Percentiles rank a stretch among this genome's conserved stretches.
phyloP scores from a whole-genome alignment of 2,113 vertebrate species.

The Chlorodrepanis virens region DNA sequence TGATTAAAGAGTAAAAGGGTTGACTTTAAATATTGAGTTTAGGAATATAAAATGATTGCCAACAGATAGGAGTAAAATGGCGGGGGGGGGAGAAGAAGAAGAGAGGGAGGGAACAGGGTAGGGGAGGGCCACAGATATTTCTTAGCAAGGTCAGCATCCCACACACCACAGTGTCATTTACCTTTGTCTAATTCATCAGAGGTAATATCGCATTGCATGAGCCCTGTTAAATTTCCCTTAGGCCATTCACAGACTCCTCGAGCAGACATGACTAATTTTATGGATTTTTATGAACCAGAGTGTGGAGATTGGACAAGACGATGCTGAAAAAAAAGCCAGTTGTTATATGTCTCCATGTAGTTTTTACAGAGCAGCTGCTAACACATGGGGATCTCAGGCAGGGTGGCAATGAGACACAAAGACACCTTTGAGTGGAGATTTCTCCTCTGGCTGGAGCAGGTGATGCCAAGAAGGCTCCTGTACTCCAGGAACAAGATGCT shows the following conservation, averaged over 20 bases:
- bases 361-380: neutral
- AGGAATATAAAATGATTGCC: neutral
- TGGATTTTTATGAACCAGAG: neutral
- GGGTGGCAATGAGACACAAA: neutral
- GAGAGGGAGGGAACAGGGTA: neutral
- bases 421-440: neutral
- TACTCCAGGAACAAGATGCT: neutral
- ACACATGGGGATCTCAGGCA: neutral
- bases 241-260: neutral
- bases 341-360: rapidly evolving
- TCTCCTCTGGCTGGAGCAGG: neutral
- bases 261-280: neutral
- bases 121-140: neutral
- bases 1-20: neutral
- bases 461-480: neutral
- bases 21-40: neutral
- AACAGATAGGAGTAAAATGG: neutral
- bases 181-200: neutral
- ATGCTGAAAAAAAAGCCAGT: neutral
- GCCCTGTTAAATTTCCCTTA: neutral
- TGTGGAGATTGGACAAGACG: neutral
- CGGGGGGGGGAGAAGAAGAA: neutral
- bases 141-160: neutral
- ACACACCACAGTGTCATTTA: neutral
- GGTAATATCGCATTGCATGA: neutral